A percentile compares a stretch with the other conserved stretches of the same genome.
Evolutionary conservation across 2,797 vertebrate genomes (phyloP).

Genomic region (Acanthiza pusilla): DNA sequence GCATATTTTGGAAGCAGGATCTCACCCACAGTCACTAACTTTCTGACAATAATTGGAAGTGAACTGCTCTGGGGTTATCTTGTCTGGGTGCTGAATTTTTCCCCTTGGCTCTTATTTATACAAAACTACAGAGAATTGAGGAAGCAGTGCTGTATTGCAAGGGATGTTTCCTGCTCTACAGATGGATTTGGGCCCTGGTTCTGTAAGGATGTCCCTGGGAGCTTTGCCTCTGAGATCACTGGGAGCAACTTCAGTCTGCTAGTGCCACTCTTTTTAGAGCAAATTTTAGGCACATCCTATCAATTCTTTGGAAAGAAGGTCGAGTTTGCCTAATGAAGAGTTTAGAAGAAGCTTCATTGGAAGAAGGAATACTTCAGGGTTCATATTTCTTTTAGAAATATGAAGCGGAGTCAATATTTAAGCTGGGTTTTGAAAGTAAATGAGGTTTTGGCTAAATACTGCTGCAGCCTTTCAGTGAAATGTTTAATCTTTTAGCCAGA

Average conservation of each 20-base stretch:
- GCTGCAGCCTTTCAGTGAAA: background rate
- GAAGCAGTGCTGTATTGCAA: background rate
- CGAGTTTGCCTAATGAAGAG: background rate
- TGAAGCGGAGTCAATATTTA: background rate
- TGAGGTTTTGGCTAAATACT: conserved; percentile 14
- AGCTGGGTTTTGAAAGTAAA: conserved; percentile 11
- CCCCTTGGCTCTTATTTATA: background rate
- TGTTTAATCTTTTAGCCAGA: conserved; percentile 9
- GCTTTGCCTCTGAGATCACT: background rate
- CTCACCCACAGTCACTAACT: background rate
- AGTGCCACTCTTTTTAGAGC: background rate
- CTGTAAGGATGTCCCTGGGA: background rate
- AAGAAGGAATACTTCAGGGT: background rate
- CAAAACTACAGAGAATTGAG: background rate
- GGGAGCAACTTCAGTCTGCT: background rate
- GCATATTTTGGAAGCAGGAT: background rate
- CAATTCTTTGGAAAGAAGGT: background rate
- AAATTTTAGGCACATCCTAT: background rate
- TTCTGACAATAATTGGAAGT: background rate
- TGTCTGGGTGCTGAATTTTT: background rate
- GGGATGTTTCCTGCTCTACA: background rate
- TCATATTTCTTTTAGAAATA: conserved; percentile 23
- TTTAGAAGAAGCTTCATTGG: background rate
- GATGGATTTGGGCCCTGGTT: background rate
- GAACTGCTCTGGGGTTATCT: background rate